Percentiles rank a stretch among this genome's conserved stretches.
These are phyloP conservation scores for Coregonus ussuriensis DNA, from an alignment of 2,797 vertebrate species.

Conservation along the genomic window DNA sequence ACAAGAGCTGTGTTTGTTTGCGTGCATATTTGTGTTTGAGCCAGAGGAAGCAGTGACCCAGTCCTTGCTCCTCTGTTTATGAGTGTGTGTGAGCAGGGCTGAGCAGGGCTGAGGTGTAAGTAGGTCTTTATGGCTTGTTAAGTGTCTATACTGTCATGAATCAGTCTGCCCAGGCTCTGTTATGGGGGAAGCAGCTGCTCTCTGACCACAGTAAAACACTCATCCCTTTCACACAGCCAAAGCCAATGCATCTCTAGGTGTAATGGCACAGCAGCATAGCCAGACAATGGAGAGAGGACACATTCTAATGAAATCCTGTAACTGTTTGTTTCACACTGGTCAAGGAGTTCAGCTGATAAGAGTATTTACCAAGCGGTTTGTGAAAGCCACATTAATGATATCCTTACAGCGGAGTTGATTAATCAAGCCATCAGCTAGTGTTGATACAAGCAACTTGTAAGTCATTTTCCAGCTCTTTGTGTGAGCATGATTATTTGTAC, in stretches of 20 bases:
- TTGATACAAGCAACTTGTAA: slow-evolving; percentile 17
- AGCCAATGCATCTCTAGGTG: neutral
- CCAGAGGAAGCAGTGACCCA: slow-evolving; percentile 2
- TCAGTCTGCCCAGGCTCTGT: neutral
- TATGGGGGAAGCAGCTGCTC: neutral
- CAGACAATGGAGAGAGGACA: neutral
- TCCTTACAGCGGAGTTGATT: slow-evolving; percentile 25
- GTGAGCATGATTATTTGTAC: neutral
- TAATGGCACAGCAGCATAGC: neutral
- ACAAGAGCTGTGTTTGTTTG: slow-evolving; percentile 12
- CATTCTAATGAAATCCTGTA: neutral
- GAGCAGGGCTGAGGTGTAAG: neutral
- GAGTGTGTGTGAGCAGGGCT: neutral
- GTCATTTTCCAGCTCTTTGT: neutral
- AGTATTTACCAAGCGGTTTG: slow-evolving; percentile 24
- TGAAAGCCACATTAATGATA: slow-evolving; percentile 46
- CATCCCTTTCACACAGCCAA: slow-evolving; percentile 11
- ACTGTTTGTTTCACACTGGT: neutral
- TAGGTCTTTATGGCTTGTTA: neutral
- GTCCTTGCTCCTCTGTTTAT: neutral
- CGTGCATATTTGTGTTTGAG: slow-evolving; percentile 25
- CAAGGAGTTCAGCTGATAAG: slow-evolving; percentile 27
- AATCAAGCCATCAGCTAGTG: neutral
- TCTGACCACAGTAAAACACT: slow-evolving; percentile 2
- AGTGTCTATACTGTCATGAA: neutral